phyloP scores from a whole-genome alignment of 2,113 vertebrate genomes.

The Zingel zingel region DNA sequence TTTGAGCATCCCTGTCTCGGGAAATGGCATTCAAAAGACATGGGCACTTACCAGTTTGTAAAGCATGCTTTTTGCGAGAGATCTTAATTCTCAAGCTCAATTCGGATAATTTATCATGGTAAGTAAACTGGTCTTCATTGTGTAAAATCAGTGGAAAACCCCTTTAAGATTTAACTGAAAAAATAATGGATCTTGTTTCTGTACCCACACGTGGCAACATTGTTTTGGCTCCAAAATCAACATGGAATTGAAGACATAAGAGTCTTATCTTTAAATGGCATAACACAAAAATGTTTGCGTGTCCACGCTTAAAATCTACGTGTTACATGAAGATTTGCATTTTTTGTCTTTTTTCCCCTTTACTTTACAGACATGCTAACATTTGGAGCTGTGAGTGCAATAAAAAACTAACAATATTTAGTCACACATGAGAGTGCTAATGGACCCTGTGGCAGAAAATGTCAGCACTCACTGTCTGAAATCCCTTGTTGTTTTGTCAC shows the following conservation, averaged over 20 bases:
- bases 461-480: constrained; percentile 66
- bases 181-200: not conserved
- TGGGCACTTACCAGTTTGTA: not conserved
- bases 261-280: not conserved
- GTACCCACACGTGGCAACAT: too few relatives aligned
- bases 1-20: not conserved
- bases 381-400: constrained; percentile 28
- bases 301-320: not conserved
- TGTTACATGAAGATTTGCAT: not conserved
- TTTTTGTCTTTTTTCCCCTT: not conserved
- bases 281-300: not conserved
- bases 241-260: not conserved
- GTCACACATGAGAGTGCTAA: constrained; percentile 73
- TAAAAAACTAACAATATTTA: constrained; percentile 53
- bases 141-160: not conserved
- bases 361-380: constrained; percentile 19
- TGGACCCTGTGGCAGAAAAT: constrained; percentile 69
- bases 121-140: not conserved
- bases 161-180: not conserved
- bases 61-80: too few relatives aligned
- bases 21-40: not conserved
- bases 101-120: not conserved
- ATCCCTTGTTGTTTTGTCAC: constrained; percentile 60
- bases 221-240: not conserved
- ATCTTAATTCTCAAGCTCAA: not conserved